Evolutionary conservation across 2,113 vertebrate species (phyloP).

Genomic region (Chunga burmeisteri): DNA sequence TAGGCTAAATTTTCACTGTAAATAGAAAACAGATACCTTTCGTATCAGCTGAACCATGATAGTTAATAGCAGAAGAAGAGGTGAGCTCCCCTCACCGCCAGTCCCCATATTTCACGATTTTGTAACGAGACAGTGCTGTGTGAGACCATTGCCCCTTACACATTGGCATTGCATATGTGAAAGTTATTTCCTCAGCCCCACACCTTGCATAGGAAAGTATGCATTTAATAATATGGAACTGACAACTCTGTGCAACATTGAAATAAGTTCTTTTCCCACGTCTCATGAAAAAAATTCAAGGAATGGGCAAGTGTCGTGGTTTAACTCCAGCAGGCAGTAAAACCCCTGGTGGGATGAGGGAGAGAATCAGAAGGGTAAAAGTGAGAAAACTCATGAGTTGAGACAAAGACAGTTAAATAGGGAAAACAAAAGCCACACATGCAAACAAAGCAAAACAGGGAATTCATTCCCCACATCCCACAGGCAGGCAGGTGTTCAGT

Average conservation of each 20-base stretch:
- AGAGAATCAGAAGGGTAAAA: too few relatives aligned
- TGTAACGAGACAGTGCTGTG: not conserved
- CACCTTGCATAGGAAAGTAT: not conserved
- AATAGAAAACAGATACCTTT: not conserved
- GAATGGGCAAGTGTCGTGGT: not conserved
- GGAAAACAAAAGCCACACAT: too few relatives aligned
- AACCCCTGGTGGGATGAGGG: too few relatives aligned
- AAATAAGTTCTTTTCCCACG: not conserved
- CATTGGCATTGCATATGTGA: not conserved
- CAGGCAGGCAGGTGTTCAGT: too few relatives aligned
- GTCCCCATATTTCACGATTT: not conserved
- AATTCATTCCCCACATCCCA: too few relatives aligned
- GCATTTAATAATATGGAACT: not conserved
- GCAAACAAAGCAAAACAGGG: too few relatives aligned
- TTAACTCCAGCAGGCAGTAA: not conserved
- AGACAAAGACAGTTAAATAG: not conserved
- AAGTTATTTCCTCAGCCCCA: not conserved
- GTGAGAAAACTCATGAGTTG: not conserved
- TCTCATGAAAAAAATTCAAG: not conserved
- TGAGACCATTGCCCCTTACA: not conserved
- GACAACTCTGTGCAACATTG: not conserved
- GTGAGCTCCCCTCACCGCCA: not conserved
- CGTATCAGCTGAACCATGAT: not conserved
- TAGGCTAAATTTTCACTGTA: not conserved
- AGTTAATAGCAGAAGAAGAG: not conserved